Evolutionary conservation across 2,888 invertebrate species (phyloP).

Genomic region (Hydropsyche betteni): DNA sequence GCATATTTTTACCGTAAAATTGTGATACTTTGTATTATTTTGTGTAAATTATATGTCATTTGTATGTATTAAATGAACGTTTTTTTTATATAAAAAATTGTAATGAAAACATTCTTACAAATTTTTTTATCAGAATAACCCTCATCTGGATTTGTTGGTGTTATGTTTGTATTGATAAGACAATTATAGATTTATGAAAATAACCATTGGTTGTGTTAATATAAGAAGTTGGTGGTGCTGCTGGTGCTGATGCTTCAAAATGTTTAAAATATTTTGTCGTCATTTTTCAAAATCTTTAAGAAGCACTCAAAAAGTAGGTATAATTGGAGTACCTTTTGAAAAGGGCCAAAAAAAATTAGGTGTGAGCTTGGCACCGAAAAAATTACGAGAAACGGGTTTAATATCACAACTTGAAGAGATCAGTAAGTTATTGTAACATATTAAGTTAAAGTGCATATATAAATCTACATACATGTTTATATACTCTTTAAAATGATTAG

Average conservation of each 20-base stretch:
- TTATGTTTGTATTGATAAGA: not conserved
- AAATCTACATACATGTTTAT: not conserved
- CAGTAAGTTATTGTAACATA: conserved; percentile 61
- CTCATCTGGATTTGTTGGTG: not conserved
- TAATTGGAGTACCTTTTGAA: conserved; percentile 83
- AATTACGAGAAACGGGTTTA: conserved; percentile 72
- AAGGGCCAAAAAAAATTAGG: conserved; percentile 80
- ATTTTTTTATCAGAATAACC: not conserved
- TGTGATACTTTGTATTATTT: no score
- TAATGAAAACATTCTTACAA: no score
- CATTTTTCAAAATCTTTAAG: conserved; percentile 37
- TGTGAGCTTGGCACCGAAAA: conserved; percentile 75
- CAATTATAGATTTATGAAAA: no score
- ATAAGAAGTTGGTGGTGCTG: no score
- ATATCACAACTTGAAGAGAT: conserved; percentile 69
- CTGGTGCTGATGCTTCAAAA: no score
- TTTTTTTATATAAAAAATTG: no score
- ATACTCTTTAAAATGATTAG: conserved; percentile 54
- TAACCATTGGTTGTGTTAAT: no score
- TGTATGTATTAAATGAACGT: no score
- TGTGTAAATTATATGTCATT: no score
- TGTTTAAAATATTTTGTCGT: not conserved
- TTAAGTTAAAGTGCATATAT: conserved; percentile 35
- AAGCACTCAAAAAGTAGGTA: conserved; percentile 66
- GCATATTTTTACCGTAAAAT: no score